Conservation (phyloP, 2,113 vertebrate species). For the Leucopsar rothschildi region DNA sequence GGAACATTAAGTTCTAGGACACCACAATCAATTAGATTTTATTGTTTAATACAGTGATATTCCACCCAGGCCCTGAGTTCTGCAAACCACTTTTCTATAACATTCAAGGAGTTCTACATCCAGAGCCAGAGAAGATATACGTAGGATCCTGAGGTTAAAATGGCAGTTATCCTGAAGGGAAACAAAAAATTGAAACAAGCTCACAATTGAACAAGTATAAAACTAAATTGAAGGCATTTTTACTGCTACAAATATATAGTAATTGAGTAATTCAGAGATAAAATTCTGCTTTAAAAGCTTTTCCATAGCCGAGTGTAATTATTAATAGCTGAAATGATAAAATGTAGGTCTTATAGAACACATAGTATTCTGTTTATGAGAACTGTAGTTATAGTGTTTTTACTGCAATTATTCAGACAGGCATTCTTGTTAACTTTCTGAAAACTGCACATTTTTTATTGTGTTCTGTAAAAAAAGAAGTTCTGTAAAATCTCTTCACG, state of each 20-base stretch:
- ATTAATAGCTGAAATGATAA: not conserved
- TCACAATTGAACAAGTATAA: not conserved
- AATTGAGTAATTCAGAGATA: not conserved
- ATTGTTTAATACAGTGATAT: not conserved
- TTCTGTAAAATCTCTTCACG: no score
- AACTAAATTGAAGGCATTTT: not conserved
- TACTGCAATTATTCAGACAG: not conserved
- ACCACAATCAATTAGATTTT: slow-evolving; percentile 28
- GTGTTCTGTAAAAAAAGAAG: not conserved
- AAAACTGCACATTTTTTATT: not conserved
- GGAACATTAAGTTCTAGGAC: slow-evolving; percentile 27
- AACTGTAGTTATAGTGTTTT: not conserved
- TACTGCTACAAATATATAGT: not conserved
- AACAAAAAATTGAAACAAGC: not conserved
- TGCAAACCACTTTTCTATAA: not conserved
- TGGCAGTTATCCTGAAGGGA: not conserved
- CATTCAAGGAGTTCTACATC: not conserved
- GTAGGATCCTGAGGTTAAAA: not conserved
- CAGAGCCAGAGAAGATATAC: not conserved
- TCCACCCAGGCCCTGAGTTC: not conserved
- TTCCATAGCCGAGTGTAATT: not conserved
- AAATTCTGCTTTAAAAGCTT: not conserved
- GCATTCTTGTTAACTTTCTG: not conserved
- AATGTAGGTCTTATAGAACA: not conserved
- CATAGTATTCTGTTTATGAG: not conserved